Evolutionary conservation across 2,797 vertebrate species (phyloP), one percentile per base, ranked within the genome.

Genomic region (Poliocrania exsul): DNA sequence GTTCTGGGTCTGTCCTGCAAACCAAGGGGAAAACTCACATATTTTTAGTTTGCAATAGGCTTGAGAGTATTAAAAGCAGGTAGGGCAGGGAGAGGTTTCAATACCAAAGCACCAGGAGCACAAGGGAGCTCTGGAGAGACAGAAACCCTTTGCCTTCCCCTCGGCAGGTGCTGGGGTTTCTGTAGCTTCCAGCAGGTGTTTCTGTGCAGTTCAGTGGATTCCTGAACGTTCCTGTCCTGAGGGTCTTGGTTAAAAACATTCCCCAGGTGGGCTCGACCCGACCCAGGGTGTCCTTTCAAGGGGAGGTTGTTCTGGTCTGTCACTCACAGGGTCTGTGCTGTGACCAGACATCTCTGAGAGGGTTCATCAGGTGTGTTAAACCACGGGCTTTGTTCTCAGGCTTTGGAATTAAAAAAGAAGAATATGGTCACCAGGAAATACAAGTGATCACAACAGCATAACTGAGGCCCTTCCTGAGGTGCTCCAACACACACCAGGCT

Each of bases 21-120:
- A 56, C 2, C 38, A 29, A 5, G 40, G 12, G 1, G 0, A 13
- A 40, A n/a, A 20, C 5, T 31, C 2, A 29, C 2, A 1, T 0
- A 38, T 6, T 26, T 78, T 54, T 14, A 6, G 24, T 46, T 50
- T 37, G 31, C 18, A 35, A 35, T 3, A 8, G 15, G 7, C 21
- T 20, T 73, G 24, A 6, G 28, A 57, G 29, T n/a, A 24, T 67
- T 58, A 64, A 87, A 86, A 56, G 0, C 73, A 71, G 29, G 26
- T 46, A 46, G n/a, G 28, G 46, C n/a, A 72, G 17, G 73, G 53
- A 88, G 44, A 46, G 17, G 42, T 38, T 91, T 53, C 35, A 29
- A 15, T 9, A 38, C 14, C 53, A 51, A 62, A 65, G 12, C 40
- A 70, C 62, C 13, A 46, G 65, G 33, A 62, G 35, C 70, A 42